Percentiles rank a stretch among this genome's conserved stretches.
phyloP scores from a whole-genome alignment of 2,113 vertebrate genomes.

The Orientallactaga bullata region DNA sequence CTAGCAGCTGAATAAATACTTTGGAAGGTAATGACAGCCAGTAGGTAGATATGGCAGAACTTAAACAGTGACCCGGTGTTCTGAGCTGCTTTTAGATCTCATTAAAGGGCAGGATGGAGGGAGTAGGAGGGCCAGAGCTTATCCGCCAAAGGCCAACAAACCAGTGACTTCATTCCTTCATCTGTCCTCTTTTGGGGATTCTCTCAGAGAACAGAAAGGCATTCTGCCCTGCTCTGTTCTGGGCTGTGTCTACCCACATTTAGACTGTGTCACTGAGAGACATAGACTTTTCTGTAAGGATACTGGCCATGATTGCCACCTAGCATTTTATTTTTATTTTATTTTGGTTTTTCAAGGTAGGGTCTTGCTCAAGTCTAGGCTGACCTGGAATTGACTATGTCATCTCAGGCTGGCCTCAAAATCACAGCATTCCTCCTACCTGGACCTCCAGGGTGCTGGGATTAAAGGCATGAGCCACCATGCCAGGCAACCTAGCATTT shows the following conservation, averaged over 20 bases:
- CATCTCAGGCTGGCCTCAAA: too few species aligned
- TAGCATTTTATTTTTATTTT: neutral
- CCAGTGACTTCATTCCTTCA: conserved; percentile 54
- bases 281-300: neutral
- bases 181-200: neutral
- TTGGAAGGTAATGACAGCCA: conserved; percentile 74
- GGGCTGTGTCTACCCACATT: neutral
- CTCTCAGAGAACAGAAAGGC: neutral
- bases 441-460: too few species aligned
- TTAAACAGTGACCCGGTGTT: conserved; percentile 71
- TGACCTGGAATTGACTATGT: too few species aligned
- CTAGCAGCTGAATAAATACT: conserved; percentile 77
- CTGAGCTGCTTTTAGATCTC: conserved; percentile 60
- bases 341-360: too few species aligned
- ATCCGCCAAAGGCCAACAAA: conserved; percentile 61
- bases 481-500: neutral
- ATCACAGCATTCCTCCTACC: too few species aligned
- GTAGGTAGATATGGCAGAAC: conserved; percentile 68
- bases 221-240: neutral
- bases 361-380: too few species aligned
- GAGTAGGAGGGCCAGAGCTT: conserved; percentile 37
- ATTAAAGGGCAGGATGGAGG: conserved; percentile 70
- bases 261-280: accelerated
- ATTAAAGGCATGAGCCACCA: too few species aligned
- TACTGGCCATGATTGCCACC: neutral